A percentile compares a stretch with the other conserved stretches of the same genome.
Evolutionary conservation across 2,797 vertebrate species (phyloP).

Genomic region (Nyctalus aviator): DNA sequence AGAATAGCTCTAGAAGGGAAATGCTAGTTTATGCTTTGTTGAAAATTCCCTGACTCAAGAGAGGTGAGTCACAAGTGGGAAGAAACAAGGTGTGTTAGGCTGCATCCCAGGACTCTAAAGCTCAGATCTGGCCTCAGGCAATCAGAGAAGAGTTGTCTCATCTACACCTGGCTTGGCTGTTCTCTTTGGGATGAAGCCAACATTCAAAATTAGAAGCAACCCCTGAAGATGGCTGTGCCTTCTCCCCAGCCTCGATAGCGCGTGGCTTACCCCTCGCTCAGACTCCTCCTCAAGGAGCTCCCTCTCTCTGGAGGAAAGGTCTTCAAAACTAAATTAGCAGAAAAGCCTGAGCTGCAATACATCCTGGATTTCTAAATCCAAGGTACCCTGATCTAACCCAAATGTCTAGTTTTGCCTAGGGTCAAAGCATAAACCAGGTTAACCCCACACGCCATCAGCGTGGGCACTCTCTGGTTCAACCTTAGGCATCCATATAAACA

Average conservation of each 20-base stretch:
- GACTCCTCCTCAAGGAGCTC: not conserved
- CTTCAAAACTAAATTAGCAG: constrained; percentile 37
- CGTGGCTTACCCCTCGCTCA: not conserved
- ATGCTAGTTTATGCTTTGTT: not conserved
- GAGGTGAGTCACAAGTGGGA: not conserved
- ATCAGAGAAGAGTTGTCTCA: not conserved
- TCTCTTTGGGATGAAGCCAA: not conserved
- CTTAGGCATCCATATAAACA: not conserved
- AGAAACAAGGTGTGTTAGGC: not conserved
- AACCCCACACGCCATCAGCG: not conserved
- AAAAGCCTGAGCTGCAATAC: not conserved
- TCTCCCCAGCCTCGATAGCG: not conserved
- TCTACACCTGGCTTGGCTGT: not conserved
- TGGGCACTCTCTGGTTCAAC: not conserved
- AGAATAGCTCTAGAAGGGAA: not conserved
- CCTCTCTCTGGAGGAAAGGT: not conserved
- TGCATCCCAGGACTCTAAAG: not conserved
- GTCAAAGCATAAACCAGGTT: not conserved
- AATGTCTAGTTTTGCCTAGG: not conserved
- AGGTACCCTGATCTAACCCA: not conserved
- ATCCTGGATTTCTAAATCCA: not conserved
- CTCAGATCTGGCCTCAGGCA: not conserved
- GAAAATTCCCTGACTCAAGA: not conserved
- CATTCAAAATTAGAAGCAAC: not conserved
- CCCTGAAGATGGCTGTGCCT: not conserved